Conservation (phyloP, 2,888 invertebrate species). For the Dolichomitus sp. region DNA sequence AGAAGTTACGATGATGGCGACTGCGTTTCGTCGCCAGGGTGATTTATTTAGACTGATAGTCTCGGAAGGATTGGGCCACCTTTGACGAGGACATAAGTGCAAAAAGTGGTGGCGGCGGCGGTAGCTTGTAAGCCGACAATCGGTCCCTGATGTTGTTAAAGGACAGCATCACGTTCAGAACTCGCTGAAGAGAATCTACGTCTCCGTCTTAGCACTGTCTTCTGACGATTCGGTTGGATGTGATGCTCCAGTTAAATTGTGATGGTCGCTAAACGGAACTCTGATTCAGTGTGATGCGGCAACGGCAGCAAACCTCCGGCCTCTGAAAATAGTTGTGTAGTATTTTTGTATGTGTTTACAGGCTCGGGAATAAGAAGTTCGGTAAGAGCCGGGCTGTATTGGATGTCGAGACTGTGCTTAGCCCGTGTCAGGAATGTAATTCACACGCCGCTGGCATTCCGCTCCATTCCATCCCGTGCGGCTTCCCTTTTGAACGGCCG, state of each 20-base stretch:
- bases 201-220: constrained; percentile 3
- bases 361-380: constrained; percentile 70
- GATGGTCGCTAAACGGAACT: constrained; percentile 15
- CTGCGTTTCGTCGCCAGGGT: constrained; percentile 49
- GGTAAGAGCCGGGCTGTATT: constrained; percentile 74
- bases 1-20: constrained; percentile 34
- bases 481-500: constrained; percentile 75
- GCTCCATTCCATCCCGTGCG: constrained; percentile 77
- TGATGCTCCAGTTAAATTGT: constrained; percentile 43
- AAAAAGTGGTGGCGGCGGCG: constrained; percentile 40
- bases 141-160: constrained; percentile 16
- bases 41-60: constrained; percentile 62
- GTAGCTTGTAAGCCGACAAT: constrained; percentile 32
- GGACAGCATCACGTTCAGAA: constrained; percentile 38
- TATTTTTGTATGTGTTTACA: constrained; percentile 47
- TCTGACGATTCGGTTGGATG: not conserved
- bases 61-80: constrained; percentile 59
- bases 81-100: constrained; percentile 59
- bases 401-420: constrained; percentile 80
- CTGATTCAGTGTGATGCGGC: constrained; percentile 45
- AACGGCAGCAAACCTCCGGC: not conserved
- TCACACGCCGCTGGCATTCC: constrained; percentile 84
- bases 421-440: constrained; percentile 84
- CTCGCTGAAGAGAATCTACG: constrained; percentile 45
- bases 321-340: constrained; percentile 34